These are phyloP conservation scores for Parazoanthus atlanticus DNA, from an alignment of 92 coral and sea anemone species.

Conservation along the genomic window DNA sequence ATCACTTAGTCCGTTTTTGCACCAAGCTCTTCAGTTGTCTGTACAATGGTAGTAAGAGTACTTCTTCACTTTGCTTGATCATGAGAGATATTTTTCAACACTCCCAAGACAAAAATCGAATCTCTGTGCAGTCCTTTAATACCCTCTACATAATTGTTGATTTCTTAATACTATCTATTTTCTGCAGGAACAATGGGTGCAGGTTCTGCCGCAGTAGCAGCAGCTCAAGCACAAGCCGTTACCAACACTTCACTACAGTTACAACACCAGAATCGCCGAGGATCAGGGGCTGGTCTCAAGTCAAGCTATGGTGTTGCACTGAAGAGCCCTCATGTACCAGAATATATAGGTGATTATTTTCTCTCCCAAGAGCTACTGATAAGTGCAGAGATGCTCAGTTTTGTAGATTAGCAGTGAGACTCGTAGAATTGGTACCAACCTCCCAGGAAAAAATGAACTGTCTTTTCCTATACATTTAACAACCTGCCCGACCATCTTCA, in stretches of 20 bases:
- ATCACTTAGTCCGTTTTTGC: no score
- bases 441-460: no score
- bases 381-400: no score
- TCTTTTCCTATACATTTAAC: no score
- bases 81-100: no score
- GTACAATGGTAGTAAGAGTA: no score
- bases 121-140: background rate
- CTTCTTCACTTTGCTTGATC: no score
- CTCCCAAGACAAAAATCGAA: no score
- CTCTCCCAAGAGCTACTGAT: background rate
- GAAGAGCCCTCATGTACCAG: slow-evolving; percentile 49
- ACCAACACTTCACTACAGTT: slow-evolving; percentile 61
- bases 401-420: no score
- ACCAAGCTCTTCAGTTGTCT: no score
- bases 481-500: no score
- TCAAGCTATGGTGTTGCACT: slow-evolving; percentile 64
- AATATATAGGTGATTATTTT: slow-evolving; percentile 61
- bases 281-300: slow-evolving; percentile 75
- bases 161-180: background rate
- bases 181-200: slow-evolving; percentile 85
- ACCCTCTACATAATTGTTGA: background rate
- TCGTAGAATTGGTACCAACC: no score
- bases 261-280: slow-evolving; percentile 77
- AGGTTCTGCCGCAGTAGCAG: slow-evolving; percentile 83
- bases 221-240: slow-evolving; percentile 75